Evolutionary conservation across 2,797 vertebrate genomes (phyloP).

Genomic region (Distichodus sexfasciatus): DNA sequence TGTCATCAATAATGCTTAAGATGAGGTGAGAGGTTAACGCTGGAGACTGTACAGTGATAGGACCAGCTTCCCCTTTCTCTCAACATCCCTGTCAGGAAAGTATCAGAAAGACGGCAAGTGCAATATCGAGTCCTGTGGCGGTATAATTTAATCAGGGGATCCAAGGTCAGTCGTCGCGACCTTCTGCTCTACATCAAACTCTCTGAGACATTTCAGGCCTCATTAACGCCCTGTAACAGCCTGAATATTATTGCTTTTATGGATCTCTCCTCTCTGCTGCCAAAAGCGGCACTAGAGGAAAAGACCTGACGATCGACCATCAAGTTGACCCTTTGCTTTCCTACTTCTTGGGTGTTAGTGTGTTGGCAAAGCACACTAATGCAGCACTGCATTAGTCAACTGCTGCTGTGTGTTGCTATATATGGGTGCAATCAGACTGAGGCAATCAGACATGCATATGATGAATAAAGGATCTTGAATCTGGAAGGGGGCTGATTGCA

Average conservation of each 20-base stretch:
- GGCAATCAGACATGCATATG: too few species aligned
- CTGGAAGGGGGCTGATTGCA: too few species aligned
- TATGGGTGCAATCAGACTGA: too few species aligned
- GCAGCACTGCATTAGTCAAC: too few species aligned
- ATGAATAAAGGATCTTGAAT: too few species aligned
- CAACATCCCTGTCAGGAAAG: slow-evolving; percentile 19
- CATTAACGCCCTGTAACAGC: slow-evolving; percentile 42
- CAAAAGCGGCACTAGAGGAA: slow-evolving; percentile 36
- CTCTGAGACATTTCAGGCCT: slow-evolving; percentile 48
- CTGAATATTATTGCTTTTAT: slow-evolving; percentile 42
- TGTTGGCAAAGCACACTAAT: not conserved
- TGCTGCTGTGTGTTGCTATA: too few species aligned
- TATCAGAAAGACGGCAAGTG: slow-evolving; percentile 6
- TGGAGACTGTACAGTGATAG: slow-evolving; percentile 13
- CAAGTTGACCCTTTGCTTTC: slow-evolving; percentile 19
- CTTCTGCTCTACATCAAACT: slow-evolving; percentile 61
- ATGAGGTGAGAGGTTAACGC: slow-evolving; percentile 40
- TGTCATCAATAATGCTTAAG: slow-evolving; percentile 23
- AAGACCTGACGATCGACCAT: slow-evolving; percentile 21
- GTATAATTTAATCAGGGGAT: slow-evolving; percentile 56
- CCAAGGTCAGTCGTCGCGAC: slow-evolving; percentile 55
- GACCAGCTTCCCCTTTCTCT: slow-evolving; percentile 17
- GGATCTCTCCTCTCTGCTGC: slow-evolving; percentile 30
- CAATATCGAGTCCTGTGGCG: slow-evolving; percentile 39
- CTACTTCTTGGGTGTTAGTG: not conserved